phyloP scores from a whole-genome alignment of 2,113 vertebrate genomes.

The Choloepus hoffmanni region DNA sequence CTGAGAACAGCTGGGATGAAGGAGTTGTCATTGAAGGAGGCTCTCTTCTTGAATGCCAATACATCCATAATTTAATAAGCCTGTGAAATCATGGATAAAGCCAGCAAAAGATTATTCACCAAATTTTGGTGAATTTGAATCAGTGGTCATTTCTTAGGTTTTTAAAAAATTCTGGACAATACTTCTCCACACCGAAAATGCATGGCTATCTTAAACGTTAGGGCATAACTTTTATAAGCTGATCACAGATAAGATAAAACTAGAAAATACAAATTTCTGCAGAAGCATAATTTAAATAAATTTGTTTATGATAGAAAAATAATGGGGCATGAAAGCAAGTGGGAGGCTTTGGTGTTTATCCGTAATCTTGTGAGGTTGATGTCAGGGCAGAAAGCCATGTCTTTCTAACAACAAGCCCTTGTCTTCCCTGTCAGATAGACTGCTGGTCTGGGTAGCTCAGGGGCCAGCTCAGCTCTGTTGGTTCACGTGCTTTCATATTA shows the following conservation, averaged over 20 bases:
- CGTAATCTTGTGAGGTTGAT: conserved; percentile 38
- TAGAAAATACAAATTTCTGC: not conserved
- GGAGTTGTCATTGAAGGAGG: not conserved
- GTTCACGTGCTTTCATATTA: not conserved
- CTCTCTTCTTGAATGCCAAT: not conserved
- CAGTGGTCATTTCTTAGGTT: conserved; percentile 24
- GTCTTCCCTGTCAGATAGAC: not conserved
- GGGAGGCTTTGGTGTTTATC: conserved; percentile 52
- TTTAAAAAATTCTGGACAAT: conserved; percentile 27
- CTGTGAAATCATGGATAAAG: conserved; percentile 7
- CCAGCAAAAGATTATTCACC: not conserved
- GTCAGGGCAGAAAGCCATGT: not conserved
- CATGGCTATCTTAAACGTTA: conserved; percentile 33
- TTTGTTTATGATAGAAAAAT: conserved; percentile 45
- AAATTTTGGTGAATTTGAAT: conserved; percentile 45
- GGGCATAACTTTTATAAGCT: not conserved
- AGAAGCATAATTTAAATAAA: conserved; percentile 6
- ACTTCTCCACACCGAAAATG: not conserved
- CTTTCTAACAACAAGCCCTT: not conserved
- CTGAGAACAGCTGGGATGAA: not conserved
- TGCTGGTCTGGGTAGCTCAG: not conserved
- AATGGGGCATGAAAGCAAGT: not conserved
- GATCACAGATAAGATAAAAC: conserved; percentile 1
- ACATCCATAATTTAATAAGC: not conserved
- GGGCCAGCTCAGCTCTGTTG: not conserved